phyloP scores from a whole-genome alignment of 2,797 vertebrate genomes.

The Coranthus polyacanthus region DNA sequence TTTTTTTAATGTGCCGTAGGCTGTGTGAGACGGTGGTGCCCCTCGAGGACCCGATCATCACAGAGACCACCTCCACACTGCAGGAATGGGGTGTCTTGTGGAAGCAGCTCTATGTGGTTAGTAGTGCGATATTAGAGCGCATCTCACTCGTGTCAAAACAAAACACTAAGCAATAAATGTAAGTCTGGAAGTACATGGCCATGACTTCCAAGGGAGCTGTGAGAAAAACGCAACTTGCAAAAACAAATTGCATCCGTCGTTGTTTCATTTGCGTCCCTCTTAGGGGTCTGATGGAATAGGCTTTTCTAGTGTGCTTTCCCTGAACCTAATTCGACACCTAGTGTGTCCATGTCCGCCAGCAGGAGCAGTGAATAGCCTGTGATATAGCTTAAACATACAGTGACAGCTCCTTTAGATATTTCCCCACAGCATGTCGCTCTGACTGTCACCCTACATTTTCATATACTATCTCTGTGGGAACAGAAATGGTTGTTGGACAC shows the following conservation, averaged over 20 bases:
- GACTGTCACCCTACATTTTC: slow-evolving; percentile 62
- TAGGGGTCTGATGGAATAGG: slow-evolving; percentile 25
- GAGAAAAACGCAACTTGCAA: slow-evolving; percentile 25
- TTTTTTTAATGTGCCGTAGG: slow-evolving; percentile 75
- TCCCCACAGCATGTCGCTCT: slow-evolving; percentile 46
- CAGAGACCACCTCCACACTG: slow-evolving; percentile 95
- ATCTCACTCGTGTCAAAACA: slow-evolving; percentile 37
- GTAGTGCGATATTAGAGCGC: slow-evolving; percentile 62
- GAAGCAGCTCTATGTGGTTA: slow-evolving; percentile 99
- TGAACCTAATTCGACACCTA: slow-evolving; percentile 41
- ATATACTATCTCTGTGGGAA: slow-evolving; percentile 47
- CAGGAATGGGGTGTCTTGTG: slow-evolving; percentile 98
- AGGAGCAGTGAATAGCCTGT: slow-evolving; percentile 31
- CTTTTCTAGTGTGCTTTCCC: slow-evolving; percentile 24
- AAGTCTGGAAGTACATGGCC: slow-evolving; percentile 11
- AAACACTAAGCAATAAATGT: slow-evolving; percentile 44
- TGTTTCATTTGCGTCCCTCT: slow-evolving; percentile 52
- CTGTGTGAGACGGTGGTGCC: slow-evolving; percentile 97
- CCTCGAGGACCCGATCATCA: slow-evolving; percentile 96
- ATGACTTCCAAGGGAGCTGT: slow-evolving; percentile 22
- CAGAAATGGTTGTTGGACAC: slow-evolving; percentile 54
- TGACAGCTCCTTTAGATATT: slow-evolving; percentile 54
- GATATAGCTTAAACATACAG: slow-evolving; percentile 42
- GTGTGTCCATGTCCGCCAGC: slow-evolving; percentile 16
- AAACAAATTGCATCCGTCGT: slow-evolving; percentile 35